Evolutionary conservation across 2,113 vertebrate species (phyloP).

Genomic region (Paradisaea rubra): DNA sequence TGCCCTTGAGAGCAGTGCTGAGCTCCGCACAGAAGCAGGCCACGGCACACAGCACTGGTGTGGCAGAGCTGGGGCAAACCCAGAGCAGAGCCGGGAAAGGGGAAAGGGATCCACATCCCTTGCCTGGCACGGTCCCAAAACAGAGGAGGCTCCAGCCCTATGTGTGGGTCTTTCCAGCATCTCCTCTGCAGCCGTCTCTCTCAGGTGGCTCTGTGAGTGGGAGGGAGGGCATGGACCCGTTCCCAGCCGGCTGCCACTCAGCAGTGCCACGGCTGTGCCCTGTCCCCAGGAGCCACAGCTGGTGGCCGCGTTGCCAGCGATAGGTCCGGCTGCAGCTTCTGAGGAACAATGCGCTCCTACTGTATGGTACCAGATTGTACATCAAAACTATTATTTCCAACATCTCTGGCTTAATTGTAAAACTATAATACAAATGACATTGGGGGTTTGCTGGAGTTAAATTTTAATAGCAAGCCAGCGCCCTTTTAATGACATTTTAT

Average conservation of each 20-base stretch:
- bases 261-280: rapidly evolving
- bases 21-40: neutral
- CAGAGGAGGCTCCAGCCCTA: rapidly evolving
- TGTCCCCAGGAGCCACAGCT: rapidly evolving
- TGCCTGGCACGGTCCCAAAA: rapidly evolving
- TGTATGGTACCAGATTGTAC: conserved; percentile 16
- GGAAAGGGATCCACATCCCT: rapidly evolving
- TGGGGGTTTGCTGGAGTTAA: conserved; percentile 51
- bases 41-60: rapidly evolving
- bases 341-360: conserved; percentile 10
- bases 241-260: rapidly evolving
- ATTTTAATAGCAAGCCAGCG: conserved; percentile 34
- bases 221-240: neutral
- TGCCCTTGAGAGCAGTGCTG: rapidly evolving
- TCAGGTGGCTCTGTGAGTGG: rapidly evolving
- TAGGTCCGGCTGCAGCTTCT: neutral
- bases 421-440: conserved; percentile 36
- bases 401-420: conserved; percentile 11
- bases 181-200: rapidly evolving
- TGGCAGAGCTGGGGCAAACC: neutral
- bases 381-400: conserved; percentile 17
- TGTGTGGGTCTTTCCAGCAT: rapidly evolving
- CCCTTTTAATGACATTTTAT: conserved; percentile 58
- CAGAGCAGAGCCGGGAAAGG: neutral
- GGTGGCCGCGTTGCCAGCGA: rapidly evolving